A percentile compares a stretch with the other conserved stretches of the same genome.
Conservation (phyloP, 1,140 invertebrate genomes). For the Metopolophium dirhodum region DNA sequence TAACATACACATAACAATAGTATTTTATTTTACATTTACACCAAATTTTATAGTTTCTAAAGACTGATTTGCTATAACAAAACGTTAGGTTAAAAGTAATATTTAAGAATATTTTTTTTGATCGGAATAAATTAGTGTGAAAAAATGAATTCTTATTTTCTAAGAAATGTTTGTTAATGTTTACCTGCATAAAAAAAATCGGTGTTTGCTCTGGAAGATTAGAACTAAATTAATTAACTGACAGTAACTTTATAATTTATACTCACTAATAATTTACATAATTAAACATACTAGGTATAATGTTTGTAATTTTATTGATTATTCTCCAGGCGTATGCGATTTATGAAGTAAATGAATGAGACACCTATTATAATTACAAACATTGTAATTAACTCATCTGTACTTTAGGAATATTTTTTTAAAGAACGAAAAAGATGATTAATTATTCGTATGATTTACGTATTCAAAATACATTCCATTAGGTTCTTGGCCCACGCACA, state of each 20-base stretch:
- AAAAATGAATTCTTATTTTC: background rate
- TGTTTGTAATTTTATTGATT: background rate
- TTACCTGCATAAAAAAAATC: background rate
- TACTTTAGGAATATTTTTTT: background rate
- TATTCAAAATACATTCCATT: constrained; percentile 13
- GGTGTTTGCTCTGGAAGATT: background rate
- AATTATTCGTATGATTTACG: constrained; percentile 1
- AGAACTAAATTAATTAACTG: background rate
- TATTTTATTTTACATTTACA: too few relatives aligned
- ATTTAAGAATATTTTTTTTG: background rate
- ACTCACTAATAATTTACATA: background rate
- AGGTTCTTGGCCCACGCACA: constrained; percentile 19
- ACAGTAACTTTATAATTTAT: background rate
- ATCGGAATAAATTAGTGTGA: background rate
- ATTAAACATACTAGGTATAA: background rate
- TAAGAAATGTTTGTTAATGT: background rate
- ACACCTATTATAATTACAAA: constrained; percentile 7
- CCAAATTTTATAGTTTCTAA: too few relatives aligned
- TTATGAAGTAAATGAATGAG: background rate
- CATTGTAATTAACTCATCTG: constrained; percentile 16
- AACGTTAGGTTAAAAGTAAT: background rate
- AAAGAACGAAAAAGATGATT: constrained; percentile 19
- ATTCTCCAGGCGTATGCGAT: background rate
- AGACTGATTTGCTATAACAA: too few relatives aligned
- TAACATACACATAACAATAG: too few relatives aligned